Conservation (phyloP, 2,888 invertebrate species). For the Coleophora deauratella region DNA sequence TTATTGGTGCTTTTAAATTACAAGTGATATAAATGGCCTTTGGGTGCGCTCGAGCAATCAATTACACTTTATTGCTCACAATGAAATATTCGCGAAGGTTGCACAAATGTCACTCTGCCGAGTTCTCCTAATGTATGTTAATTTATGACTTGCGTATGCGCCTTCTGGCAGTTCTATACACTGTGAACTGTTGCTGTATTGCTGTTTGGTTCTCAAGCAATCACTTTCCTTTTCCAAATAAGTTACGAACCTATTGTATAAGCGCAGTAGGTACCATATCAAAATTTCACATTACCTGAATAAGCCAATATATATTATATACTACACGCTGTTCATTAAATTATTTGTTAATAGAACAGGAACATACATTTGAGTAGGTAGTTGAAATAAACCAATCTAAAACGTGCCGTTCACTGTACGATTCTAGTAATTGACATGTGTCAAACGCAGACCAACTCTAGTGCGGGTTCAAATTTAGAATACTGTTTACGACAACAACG, state of each 20-base stretch:
- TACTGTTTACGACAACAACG: constrained; percentile 59
- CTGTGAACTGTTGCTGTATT: no score
- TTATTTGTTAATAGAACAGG: no score
- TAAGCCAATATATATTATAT: no score
- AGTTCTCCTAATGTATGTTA: constrained; percentile 6
- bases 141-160: constrained; percentile 1
- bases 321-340: no score
- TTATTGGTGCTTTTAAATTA: constrained; percentile 17
- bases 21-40: constrained; percentile 41
- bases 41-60: constrained; percentile 29
- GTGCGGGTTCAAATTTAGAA: constrained; percentile 49
- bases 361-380: no score
- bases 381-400: no score
- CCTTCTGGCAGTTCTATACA: no score
- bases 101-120: constrained; percentile 19
- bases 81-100: constrained; percentile 29
- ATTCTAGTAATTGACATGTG: constrained; percentile 50
- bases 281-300: no score
- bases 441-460: constrained; percentile 45
- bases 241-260: no score
- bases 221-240: no score
- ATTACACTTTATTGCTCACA: constrained; percentile 31
- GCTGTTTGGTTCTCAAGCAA: no score
- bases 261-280: no score
- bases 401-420: constrained; percentile 16